Percentiles rank a stretch among this genome's conserved stretches.
Conservation (phyloP, 2,888 invertebrate genomes). For the Troides aeacus region DNA sequence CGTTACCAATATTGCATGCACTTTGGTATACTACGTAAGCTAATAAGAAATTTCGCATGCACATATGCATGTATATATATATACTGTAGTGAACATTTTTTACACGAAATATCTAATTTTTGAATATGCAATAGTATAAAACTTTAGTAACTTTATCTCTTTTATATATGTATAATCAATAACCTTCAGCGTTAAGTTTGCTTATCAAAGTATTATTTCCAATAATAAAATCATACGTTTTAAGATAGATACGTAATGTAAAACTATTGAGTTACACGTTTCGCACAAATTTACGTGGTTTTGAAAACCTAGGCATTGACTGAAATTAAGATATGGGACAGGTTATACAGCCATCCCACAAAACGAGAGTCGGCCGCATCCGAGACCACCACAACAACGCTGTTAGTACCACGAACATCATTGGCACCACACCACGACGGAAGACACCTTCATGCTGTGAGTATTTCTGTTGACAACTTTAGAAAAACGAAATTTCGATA, state of each 20-base stretch:
- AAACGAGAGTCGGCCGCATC: constrained; percentile 90
- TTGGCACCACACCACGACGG: constrained; percentile 66
- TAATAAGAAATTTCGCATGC: constrained; percentile 27
- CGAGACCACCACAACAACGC: constrained; percentile 88
- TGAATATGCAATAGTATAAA: too few species aligned
- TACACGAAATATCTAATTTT: too few species aligned
- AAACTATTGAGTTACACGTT: too few species aligned
- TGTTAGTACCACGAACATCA: constrained; percentile 77
- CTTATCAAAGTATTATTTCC: too few species aligned
- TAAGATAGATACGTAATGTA: too few species aligned
- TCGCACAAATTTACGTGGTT: too few species aligned
- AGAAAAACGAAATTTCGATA: not conserved
- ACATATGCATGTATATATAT: not conserved
- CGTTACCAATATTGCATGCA: constrained; percentile 34
- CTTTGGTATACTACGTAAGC: constrained; percentile 36
- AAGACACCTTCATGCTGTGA: constrained; percentile 68
- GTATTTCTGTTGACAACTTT: constrained; percentile 35
- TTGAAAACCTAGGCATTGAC: constrained; percentile 3
- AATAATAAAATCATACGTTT: too few species aligned
- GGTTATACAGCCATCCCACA: constrained; percentile 87
- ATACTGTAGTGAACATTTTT: too few species aligned
- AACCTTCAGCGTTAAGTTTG: too few species aligned
- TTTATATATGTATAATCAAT: too few species aligned
- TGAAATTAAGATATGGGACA: constrained; percentile 52
- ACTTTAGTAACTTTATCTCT: too few species aligned